Evolutionary conservation across 2,888 invertebrate species (phyloP).

Genomic region (Pseudococcus viburni): DNA sequence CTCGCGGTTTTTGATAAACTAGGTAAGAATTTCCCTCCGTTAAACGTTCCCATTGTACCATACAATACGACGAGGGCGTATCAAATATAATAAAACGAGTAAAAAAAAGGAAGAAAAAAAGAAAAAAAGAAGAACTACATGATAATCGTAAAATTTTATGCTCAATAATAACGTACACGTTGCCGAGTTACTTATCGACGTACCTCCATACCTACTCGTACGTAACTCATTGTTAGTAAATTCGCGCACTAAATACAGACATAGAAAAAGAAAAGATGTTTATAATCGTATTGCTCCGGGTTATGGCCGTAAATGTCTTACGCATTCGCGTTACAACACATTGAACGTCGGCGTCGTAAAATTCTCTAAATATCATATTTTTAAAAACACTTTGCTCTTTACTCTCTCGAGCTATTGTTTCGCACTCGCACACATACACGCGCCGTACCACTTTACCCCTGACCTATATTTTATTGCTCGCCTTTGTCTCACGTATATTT

Average conservation of each 20-base stretch:
- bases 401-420: background rate
- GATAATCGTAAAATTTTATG: conserved; percentile 50
- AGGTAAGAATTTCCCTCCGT: background rate
- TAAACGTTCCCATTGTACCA: background rate
- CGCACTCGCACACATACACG: too few relatives aligned
- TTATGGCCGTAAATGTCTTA: conserved; percentile 43
- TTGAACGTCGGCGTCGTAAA: conserved; percentile 21
- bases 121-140: background rate
- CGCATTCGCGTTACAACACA: conserved; percentile 35
- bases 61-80: background rate
- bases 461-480: background rate
- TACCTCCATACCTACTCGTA: background rate
- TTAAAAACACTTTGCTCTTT: conserved; percentile 6
- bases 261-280: conserved; percentile 19
- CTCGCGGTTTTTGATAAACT: conserved; percentile 1
- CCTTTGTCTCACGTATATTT: background rate
- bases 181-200: conserved; percentile 1
- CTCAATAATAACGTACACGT: conserved; percentile 22
- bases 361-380: conserved; percentile 52
- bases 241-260: conserved; percentile 33
- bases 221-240: background rate
- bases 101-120: background rate
- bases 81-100: background rate
- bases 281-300: conserved; percentile 19
- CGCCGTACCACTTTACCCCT: background rate